Conservation (phyloP, 2,113 vertebrate species). For the Odontophorus gujanensis region DNA sequence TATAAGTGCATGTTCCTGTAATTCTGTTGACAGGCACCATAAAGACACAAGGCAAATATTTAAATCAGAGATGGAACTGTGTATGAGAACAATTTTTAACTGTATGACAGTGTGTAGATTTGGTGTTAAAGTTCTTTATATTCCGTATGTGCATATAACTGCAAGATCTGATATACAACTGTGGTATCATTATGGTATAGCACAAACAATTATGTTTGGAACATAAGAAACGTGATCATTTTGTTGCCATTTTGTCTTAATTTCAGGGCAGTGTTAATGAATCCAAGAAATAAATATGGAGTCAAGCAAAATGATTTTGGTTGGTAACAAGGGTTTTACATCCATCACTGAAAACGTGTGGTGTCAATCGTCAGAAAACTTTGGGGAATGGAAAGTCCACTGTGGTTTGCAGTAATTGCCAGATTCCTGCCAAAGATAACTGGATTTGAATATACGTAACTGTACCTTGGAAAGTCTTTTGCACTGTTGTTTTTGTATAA, state of each 20-base stretch:
- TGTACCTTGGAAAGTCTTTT: background rate
- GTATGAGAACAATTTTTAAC: slow-evolving; percentile 46
- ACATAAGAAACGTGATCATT: background rate
- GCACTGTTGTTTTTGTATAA: background rate
- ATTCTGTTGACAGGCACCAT: background rate
- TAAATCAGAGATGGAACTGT: slow-evolving; percentile 36
- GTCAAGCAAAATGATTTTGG: background rate
- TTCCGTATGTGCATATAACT: background rate
- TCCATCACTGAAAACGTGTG: background rate
- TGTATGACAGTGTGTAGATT: slow-evolving; percentile 25
- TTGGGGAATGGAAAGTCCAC: background rate
- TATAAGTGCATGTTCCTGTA: background rate
- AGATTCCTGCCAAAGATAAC: background rate
- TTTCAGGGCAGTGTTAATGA: background rate
- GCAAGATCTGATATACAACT: background rate
- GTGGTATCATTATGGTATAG: background rate
- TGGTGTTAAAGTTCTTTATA: background rate
- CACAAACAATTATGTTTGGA: slow-evolving; percentile 10
- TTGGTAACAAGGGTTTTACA: background rate
- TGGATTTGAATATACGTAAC: background rate
- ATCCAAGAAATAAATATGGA: background rate
- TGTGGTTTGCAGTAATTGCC: background rate
- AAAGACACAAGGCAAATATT: slow-evolving; percentile 50
- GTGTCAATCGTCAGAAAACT: background rate
- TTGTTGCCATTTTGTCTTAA: background rate